These are phyloP conservation scores for Pandemis corylana DNA, from an alignment of 2,888 invertebrate genomes.

Conservation along the genomic window DNA sequence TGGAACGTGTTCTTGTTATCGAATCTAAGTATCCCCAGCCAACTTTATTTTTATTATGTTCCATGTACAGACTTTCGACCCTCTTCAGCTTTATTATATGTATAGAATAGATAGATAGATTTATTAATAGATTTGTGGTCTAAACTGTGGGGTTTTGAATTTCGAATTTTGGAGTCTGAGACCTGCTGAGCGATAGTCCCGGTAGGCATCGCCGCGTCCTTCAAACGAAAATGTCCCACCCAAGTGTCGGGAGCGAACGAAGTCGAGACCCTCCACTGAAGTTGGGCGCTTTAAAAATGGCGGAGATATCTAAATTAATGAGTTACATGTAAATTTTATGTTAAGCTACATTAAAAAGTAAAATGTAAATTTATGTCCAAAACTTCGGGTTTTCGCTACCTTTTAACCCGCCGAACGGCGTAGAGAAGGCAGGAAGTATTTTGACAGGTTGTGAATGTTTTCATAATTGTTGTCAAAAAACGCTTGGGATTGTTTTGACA, in stretches of 20 bases:
- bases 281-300: slow-evolving; percentile 17
- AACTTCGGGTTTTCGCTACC: not conserved
- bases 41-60: too few species aligned
- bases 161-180: too few species aligned
- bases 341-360: slow-evolving; percentile 4
- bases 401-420: not conserved
- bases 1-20: too few species aligned
- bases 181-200: not conserved
- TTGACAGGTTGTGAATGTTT: not conserved
- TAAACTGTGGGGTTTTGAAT: too few species aligned
- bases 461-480: not conserved
- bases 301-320: slow-evolving; percentile 3
- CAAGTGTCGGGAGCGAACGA: slow-evolving; percentile 16
- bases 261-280: slow-evolving; percentile 24
- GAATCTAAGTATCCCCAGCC: too few species aligned
- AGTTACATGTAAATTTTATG: slow-evolving; percentile 15
- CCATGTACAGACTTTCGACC: too few species aligned
- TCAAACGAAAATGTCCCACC: slow-evolving; percentile 24
- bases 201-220: not conserved
- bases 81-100: too few species aligned
- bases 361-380: not conserved
- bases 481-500: too few species aligned
- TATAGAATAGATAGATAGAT: too few species aligned
- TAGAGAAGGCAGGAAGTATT: not conserved
- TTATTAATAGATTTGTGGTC: slow-evolving; percentile 26